Conservation (phyloP, 2,797 vertebrate genomes). For the Pterois miles region DNA sequence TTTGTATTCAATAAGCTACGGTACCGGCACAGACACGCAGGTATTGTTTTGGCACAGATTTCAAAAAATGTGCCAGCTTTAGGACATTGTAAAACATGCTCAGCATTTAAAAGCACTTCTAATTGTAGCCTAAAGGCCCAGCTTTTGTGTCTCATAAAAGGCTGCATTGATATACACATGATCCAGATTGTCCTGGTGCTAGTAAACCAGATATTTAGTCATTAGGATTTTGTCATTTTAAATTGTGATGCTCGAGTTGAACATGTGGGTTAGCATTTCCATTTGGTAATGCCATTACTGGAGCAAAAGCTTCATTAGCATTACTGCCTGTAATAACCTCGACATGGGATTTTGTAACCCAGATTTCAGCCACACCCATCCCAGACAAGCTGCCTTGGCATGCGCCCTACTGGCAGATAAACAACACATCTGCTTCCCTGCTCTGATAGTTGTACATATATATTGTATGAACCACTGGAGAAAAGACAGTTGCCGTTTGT, state of each 20-base stretch:
- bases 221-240: conserved; percentile 55
- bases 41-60: not conserved
- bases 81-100: not conserved
- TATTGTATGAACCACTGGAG: conserved; percentile 48
- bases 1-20: not conserved
- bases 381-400: conserved; percentile 58
- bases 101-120: not conserved
- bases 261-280: conserved; percentile 53
- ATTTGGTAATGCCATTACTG: conserved; percentile 58
- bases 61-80: not conserved
- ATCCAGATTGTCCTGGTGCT: conserved; percentile 30
- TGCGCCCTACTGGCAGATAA: conserved; percentile 50
- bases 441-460: conserved; percentile 45
- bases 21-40: not conserved
- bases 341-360: conserved; percentile 73
- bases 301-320: conserved; percentile 73
- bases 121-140: not conserved
- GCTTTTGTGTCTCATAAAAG: conserved; percentile 23
- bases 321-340: conserved; percentile 65
- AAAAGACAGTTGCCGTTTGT: conserved; percentile 25
- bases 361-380: conserved; percentile 72
- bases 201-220: conserved; percentile 37
- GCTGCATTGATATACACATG: conserved; percentile 17
- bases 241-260: conserved; percentile 48
- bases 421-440: conserved; percentile 56